Evolutionary conservation across 2,888 invertebrate genomes (phyloP).

Genomic region (Pseudoips prasinana): DNA sequence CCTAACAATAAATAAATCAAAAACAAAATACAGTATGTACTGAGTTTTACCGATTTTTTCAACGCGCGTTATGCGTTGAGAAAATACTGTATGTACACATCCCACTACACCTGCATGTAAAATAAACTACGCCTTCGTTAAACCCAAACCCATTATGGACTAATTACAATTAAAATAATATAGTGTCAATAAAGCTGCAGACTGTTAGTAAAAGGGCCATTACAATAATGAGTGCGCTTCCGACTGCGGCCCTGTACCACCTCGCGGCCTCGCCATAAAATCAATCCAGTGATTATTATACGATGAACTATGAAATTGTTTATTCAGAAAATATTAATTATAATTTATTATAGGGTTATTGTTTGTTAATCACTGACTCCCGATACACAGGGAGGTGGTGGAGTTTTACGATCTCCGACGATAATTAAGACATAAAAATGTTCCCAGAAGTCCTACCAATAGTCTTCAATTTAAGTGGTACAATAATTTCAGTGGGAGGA

Average conservation of each 20-base stretch:
- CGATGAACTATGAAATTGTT: conserved; percentile 33
- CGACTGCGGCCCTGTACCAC: conserved; percentile 8
- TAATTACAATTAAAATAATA: no score
- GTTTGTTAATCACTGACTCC: conserved; percentile 51
- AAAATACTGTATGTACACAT: no score
- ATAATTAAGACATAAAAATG: conserved; percentile 58
- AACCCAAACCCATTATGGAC: no score
- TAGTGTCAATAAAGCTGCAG: no score
- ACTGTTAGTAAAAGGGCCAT: no score
- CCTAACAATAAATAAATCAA: no score
- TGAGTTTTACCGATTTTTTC: no score
- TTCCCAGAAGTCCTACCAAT: conserved; percentile 40
- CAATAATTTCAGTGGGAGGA: conserved; percentile 9
- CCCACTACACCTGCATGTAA: no score
- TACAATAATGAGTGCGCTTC: no score
- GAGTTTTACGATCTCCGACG: conserved; percentile 37
- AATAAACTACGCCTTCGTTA: no score
- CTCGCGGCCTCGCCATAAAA: conserved; percentile 11
- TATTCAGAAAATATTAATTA: conserved; percentile 47
- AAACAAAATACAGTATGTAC: no score
- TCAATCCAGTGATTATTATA: conserved; percentile 11
- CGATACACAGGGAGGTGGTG: conserved; percentile 22
- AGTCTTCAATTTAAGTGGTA: conserved; percentile 15
- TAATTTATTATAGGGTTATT: conserved; percentile 54
- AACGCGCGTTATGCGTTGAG: no score